Conservation (phyloP, 2,797 vertebrate species). For the Crypturellus tataupa region DNA sequence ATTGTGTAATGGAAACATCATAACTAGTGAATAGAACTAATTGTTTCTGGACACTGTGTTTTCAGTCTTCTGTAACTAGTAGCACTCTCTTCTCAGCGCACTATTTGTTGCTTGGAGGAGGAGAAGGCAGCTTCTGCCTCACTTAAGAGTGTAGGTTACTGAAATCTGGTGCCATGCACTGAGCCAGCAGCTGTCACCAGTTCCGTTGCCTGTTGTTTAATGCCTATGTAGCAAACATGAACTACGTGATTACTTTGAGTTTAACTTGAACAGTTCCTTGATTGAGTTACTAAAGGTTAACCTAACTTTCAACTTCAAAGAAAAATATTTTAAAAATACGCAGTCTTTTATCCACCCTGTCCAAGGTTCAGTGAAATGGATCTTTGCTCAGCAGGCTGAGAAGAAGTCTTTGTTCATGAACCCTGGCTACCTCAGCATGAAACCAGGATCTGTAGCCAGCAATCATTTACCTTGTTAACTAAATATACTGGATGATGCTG, state of each 20-base stretch:
- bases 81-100: not conserved
- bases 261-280: not conserved
- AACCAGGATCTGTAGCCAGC: conserved; percentile 22
- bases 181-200: not conserved
- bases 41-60: conserved; percentile 1
- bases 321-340: not conserved
- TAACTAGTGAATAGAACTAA: not conserved
- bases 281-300: not conserved
- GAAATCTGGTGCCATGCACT: not conserved
- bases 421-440: conserved; percentile 8
- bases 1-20: not conserved
- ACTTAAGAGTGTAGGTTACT: not conserved
- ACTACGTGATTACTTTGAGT: not conserved
- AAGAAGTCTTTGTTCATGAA: not conserved
- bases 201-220: not conserved
- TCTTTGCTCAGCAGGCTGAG: not conserved
- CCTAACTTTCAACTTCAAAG: not conserved
- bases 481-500: not conserved
- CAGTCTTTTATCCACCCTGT: conserved; percentile 56
- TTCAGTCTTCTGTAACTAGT: not conserved
- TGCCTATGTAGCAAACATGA: not conserved
- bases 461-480: not conserved
- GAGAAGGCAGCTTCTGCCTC: not conserved
- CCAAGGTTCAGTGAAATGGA: not conserved
- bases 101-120: not conserved